Conservation (phyloP, 2,113 vertebrate genomes). For the Lophius piscatorius region DNA sequence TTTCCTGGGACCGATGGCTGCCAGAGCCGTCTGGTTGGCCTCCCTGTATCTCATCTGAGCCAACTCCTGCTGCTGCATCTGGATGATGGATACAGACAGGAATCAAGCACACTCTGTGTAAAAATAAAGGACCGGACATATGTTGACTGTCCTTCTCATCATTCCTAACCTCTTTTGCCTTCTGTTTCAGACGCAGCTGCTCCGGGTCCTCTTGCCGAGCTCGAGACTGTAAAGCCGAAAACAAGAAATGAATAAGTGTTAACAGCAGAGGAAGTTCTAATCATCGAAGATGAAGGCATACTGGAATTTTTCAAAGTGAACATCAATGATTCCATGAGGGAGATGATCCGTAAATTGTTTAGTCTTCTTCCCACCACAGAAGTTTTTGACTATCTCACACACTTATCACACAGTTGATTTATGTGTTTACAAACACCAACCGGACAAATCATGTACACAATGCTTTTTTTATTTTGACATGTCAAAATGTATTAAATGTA, state of each 20-base stretch:
- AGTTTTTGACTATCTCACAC: no score
- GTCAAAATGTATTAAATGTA: not conserved
- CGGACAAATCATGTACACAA: no score
- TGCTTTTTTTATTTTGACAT: no score
- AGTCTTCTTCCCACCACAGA: no score
- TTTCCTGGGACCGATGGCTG: constrained; percentile 94
- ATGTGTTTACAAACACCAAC: no score
- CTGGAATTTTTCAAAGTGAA: no score
- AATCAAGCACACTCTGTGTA: not conserved
- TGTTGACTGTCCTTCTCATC: not conserved
- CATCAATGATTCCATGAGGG: no score
- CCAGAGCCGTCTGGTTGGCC: constrained; percentile 94
- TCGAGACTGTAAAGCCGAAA: constrained; percentile 84
- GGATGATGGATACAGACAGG: constrained; percentile 28
- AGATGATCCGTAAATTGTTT: no score
- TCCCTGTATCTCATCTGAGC: constrained; percentile 96
- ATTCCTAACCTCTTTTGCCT: constrained; percentile 94
- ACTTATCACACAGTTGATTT: no score
- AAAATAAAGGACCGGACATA: constrained; percentile 1
- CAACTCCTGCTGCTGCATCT: constrained; percentile 98
- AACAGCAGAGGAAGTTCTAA: no score
- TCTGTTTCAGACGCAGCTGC: constrained; percentile 95
- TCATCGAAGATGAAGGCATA: no score
- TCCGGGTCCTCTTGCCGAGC: constrained; percentile 98
- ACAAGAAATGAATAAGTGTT: no score